Evolutionary conservation across 2,888 invertebrate species (phyloP).

Genomic region (Limnephilus auricula): DNA sequence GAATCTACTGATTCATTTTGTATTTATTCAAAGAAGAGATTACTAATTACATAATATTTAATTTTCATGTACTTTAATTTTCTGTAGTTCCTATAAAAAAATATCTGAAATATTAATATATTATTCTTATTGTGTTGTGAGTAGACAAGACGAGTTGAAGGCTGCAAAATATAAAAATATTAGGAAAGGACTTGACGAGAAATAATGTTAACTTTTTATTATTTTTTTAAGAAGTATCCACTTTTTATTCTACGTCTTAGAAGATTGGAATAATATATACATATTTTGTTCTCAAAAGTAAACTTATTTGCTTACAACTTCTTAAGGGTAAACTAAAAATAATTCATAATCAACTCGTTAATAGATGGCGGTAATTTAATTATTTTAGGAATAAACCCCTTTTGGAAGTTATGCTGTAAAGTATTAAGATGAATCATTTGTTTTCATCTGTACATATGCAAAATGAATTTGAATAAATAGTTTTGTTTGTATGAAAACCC

Average conservation of each 20-base stretch:
- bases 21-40: background rate
- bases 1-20: background rate
- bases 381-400: too few species aligned
- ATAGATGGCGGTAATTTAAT: too few species aligned
- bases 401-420: too few species aligned
- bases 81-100: slow-evolving; percentile 37
- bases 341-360: too few species aligned
- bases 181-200: background rate
- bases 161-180: background rate
- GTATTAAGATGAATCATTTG: too few species aligned
- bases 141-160: background rate
- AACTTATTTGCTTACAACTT: background rate
- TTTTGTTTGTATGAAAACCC: too few species aligned
- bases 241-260: background rate
- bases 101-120: slow-evolving; percentile 7
- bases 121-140: slow-evolving; percentile 35
- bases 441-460: too few species aligned
- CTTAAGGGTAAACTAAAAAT: too few species aligned
- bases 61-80: slow-evolving; percentile 22
- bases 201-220: background rate
- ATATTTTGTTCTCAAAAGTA: background rate
- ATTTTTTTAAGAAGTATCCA: background rate
- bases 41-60: background rate
- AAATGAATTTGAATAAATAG: too few species aligned
- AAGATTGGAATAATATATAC: background rate